Evolutionary conservation across 2,797 vertebrate genomes (phyloP).

Genomic region (Chaunax sp.): DNA sequence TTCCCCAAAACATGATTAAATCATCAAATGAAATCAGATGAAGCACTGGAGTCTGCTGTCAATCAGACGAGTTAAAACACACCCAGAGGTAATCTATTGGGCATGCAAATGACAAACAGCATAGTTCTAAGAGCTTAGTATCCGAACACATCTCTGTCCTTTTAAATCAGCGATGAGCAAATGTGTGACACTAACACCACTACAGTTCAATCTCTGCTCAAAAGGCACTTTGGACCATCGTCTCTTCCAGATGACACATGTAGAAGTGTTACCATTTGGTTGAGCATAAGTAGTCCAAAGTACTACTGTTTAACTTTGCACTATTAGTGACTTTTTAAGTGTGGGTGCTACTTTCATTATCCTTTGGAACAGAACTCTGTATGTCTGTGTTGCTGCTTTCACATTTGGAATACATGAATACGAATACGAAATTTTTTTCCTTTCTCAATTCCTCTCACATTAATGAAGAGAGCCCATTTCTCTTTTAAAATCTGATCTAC

Average conservation of each 20-base stretch:
- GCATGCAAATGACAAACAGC: neutral
- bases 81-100: neutral
- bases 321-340: constrained; percentile 35
- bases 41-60: neutral
- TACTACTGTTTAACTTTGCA: constrained; percentile 27
- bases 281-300: constrained; percentile 44
- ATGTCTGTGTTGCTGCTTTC: constrained; percentile 25
- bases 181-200: constrained; percentile 44
- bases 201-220: constrained; percentile 13
- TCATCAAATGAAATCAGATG: neutral
- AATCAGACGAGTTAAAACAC: neutral
- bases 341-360: constrained; percentile 36
- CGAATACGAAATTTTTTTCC: constrained; percentile 21
- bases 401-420: constrained; percentile 52
- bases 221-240: constrained; percentile 33
- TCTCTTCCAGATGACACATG: constrained; percentile 34
- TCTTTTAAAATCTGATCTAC: constrained; percentile 65
- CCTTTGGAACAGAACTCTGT: constrained; percentile 38
- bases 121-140: neutral
- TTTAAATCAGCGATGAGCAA: constrained; percentile 31
- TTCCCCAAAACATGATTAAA: neutral
- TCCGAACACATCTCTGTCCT: neutral
- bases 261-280: constrained; percentile 41
- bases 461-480: constrained; percentile 38
- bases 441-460: constrained; percentile 17